phyloP scores from a whole-genome alignment of 2,888 invertebrate species.

The Andrena bucephala region DNA sequence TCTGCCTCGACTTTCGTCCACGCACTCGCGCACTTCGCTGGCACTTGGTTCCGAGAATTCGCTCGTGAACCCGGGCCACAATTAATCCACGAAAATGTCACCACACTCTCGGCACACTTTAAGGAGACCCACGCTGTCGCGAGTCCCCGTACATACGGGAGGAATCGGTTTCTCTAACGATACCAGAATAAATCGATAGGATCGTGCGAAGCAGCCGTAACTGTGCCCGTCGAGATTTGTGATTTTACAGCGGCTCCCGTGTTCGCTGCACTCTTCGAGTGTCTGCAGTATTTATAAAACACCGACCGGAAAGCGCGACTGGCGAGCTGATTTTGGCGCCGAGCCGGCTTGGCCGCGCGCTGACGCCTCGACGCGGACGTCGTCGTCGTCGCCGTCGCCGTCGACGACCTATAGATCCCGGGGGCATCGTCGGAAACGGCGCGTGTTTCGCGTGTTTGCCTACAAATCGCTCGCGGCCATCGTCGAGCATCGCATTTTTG shows the following conservation, averaged over 20 bases:
- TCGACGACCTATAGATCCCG: constrained; percentile 6
- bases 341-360: constrained; percentile 81
- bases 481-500: constrained; percentile 4
- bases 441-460: neutral
- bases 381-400: constrained; percentile 49
- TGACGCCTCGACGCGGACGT: constrained; percentile 70
- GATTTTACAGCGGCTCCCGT: constrained; percentile 66
- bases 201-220: constrained; percentile 15
- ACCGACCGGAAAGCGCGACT: constrained; percentile 83
- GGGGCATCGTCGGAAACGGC: neutral
- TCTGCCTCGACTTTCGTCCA: constrained; percentile 24
- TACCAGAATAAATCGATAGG: neutral
- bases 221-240: constrained; percentile 52
- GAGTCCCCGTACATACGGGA: neutral
- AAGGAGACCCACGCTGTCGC: neutral
- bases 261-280: constrained; percentile 79
- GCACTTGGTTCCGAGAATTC: constrained; percentile 52
- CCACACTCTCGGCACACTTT: neutral
- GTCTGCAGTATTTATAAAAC: constrained; percentile 85
- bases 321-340: constrained; percentile 84
- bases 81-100: constrained; percentile 56
- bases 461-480: neutral
- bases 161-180: no score
- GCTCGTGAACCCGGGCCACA: constrained; percentile 28
- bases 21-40: constrained; percentile 28